Conservation (phyloP, 2,888 invertebrate species). For the Apamea sordens region DNA sequence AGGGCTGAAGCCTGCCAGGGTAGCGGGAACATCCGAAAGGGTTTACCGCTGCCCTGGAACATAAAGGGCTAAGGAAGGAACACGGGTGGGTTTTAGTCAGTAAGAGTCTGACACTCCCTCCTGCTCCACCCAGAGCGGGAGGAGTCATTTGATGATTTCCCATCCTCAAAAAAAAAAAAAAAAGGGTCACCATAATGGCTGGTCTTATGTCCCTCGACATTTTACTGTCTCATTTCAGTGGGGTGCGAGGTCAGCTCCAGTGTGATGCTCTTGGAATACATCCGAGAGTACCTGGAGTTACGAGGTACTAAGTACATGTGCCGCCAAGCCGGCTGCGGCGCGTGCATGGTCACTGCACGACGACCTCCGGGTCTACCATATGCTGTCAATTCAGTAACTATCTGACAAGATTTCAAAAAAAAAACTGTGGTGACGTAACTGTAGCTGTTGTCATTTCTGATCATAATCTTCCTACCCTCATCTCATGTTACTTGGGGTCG, state of each 20-base stretch:
- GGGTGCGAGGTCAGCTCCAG: conserved; percentile 53
- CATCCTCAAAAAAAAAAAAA: no score
- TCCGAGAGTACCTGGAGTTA: conserved; percentile 88
- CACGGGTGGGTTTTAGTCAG: no score
- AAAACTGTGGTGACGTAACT: neutral
- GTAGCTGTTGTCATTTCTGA: neutral
- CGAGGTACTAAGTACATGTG: conserved; percentile 93
- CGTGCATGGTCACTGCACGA: conserved; percentile 88
- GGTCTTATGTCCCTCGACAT: neutral
- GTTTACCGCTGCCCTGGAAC: no score
- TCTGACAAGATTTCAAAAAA: neutral
- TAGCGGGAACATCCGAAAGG: no score
- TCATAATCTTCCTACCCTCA: no score
- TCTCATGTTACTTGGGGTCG: no score
- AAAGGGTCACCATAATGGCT: neutral
- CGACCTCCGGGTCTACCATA: conserved; percentile 74
- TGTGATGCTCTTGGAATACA: conserved; percentile 89
- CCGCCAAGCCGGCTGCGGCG: conserved; percentile 93
- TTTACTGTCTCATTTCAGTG: conserved; percentile 31
- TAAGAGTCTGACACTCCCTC: no score
- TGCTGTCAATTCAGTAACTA: conserved; percentile 91
- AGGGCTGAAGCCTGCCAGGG: no score
- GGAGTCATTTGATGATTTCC: no score
- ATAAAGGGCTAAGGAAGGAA: no score
- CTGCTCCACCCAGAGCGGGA: no score